Evolutionary conservation across 2,888 invertebrate genomes (phyloP).

Genomic region (Proisotoma minuta): DNA sequence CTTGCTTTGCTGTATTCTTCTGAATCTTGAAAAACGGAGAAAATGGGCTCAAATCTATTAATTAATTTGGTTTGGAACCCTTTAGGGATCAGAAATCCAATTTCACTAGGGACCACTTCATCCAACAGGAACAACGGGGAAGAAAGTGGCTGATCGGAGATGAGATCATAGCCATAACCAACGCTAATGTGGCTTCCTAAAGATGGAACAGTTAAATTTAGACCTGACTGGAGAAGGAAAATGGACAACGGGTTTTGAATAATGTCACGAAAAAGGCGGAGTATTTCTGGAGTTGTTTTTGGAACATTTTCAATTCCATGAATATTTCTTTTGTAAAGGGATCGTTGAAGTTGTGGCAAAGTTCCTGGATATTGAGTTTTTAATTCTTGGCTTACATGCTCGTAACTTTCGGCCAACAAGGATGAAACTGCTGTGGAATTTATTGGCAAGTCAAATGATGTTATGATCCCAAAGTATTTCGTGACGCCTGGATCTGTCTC

Average conservation of each 20-base stretch:
- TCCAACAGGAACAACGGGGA: slow-evolving; percentile 12
- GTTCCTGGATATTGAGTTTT: slow-evolving; percentile 11
- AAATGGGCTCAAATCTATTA: slow-evolving; percentile 13
- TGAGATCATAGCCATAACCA: slow-evolving; percentile 22
- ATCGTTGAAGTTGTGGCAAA: slow-evolving; percentile 8
- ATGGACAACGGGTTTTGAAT: slow-evolving; percentile 13
- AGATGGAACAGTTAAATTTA: slow-evolving; percentile 23
- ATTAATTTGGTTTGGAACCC: not conserved
- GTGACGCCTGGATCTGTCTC: slow-evolving; percentile 15
- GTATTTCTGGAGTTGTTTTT: slow-evolving; percentile 6
- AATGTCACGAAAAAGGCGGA: slow-evolving; percentile 19
- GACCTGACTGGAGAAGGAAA: slow-evolving; percentile 15
- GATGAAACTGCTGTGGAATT: slow-evolving; percentile 21
- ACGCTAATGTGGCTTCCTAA: slow-evolving; percentile 8
- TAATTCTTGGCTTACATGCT: slow-evolving; percentile 1
- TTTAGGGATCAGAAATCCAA: slow-evolving; percentile 19
- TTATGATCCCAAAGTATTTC: slow-evolving; percentile 21
- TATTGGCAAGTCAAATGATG: slow-evolving; percentile 11
- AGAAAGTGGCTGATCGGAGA: slow-evolving; percentile 14
- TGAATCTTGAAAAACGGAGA: slow-evolving; percentile 10
- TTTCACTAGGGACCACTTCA: slow-evolving; percentile 5
- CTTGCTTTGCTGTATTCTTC: slow-evolving; percentile 9
- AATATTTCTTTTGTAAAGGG: slow-evolving; percentile 17
- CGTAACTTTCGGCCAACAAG: not conserved
- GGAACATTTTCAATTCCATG: slow-evolving; percentile 14